Conservation (phyloP, 2,113 vertebrate genomes). For the Abramis brama region DNA sequence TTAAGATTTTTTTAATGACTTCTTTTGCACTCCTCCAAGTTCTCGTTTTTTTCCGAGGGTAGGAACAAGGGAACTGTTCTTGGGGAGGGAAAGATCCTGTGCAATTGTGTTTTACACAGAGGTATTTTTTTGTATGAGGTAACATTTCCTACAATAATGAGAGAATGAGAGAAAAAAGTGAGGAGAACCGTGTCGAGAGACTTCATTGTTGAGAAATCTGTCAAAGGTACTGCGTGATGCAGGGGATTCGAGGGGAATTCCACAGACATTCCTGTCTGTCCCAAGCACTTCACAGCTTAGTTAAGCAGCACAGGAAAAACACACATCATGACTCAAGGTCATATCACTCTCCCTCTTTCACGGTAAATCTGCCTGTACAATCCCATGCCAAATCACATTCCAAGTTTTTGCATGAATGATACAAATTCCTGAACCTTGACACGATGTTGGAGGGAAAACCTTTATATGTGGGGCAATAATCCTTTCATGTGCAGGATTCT, state of each 20-base stretch:
- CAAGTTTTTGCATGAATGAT: conserved; percentile 10
- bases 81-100: conserved; percentile 50
- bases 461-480: not conserved
- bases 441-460: not conserved
- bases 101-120: conserved; percentile 50
- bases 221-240: conserved; percentile 24
- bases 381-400: conserved; percentile 19
- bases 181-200: not conserved
- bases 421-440: conserved; percentile 25
- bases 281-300: conserved; percentile 24
- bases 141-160: conserved; percentile 53
- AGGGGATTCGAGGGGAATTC: conserved; percentile 36
- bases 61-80: conserved; percentile 39
- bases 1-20: conserved; percentile 13
- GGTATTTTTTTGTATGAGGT: conserved; percentile 45
- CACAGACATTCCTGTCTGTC: conserved; percentile 28
- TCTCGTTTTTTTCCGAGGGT: conserved; percentile 26
- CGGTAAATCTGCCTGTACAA: not conserved
- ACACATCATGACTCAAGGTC: conserved; percentile 16
- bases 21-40: conserved; percentile 13
- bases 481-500: conserved; percentile 15
- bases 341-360: conserved; percentile 21
- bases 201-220: not conserved
- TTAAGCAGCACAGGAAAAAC: not conserved
- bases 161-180: not conserved